A percentile compares a stretch with the other conserved stretches of the same genome.
Evolutionary conservation across 1,140 invertebrate species (phyloP).

Genomic region (Tribolium madens): DNA sequence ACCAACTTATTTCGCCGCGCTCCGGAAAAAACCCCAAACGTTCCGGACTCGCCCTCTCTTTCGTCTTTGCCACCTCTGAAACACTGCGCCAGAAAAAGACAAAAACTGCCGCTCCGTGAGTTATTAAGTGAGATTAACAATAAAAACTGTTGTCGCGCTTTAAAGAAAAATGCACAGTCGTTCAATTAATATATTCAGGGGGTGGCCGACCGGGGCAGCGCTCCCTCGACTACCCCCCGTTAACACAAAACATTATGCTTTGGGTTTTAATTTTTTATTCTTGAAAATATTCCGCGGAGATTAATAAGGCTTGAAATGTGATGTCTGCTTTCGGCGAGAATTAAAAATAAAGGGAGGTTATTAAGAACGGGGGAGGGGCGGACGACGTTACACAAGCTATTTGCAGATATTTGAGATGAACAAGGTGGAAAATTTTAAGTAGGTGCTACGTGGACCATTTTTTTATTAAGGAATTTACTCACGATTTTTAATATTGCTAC

Average conservation of each 20-base stretch:
- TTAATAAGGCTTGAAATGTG: conserved; percentile 63
- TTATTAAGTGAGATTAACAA: conserved; percentile 60
- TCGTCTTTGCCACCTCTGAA: conserved; percentile 1
- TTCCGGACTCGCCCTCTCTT: conserved; percentile 37
- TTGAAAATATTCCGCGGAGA: conserved; percentile 61
- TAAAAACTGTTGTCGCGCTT: conserved; percentile 59
- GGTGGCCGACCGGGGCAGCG: conserved; percentile 24
- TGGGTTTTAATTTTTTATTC: conserved; percentile 64
- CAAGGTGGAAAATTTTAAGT: conserved; percentile 38
- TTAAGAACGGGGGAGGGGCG: conserved; percentile 50
- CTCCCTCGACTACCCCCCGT: conserved; percentile 33
- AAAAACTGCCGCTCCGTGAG: conserved; percentile 36
- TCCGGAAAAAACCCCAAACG: conserved; percentile 41
- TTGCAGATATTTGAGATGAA: conserved; percentile 46
- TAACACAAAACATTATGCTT: conserved; percentile 60
- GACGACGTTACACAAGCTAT: conserved; percentile 38
- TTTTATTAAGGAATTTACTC: conserved; percentile 38
- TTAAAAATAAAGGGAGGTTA: conserved; percentile 61
- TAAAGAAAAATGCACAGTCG: conserved; percentile 61
- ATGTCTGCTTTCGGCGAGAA: conserved; percentile 61
- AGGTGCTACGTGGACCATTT: conserved; percentile 33
- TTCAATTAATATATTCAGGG: conserved; percentile 63
- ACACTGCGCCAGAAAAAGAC: background rate
- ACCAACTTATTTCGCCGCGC: conserved; percentile 56
- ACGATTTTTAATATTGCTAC: conserved; percentile 21